Conservation (phyloP, 2,888 invertebrate species). For the Lucinisca nassula region DNA sequence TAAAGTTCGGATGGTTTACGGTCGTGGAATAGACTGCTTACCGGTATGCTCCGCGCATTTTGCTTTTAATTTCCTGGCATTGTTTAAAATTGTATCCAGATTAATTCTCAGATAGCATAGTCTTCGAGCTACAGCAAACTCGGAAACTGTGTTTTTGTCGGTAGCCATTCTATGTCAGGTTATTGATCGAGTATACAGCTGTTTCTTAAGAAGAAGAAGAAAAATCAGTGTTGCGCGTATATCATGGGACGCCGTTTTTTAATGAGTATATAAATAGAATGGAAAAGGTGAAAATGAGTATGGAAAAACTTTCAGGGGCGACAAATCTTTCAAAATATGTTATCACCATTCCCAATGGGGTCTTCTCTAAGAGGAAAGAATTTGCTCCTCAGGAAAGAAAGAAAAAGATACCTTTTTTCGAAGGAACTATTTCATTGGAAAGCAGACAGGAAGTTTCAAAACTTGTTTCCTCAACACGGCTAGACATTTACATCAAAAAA, state of each 20-base stretch:
- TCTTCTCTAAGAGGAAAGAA: too few relatives aligned
- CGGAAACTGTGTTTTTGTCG: slow-evolving; percentile 12
- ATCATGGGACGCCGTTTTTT: background rate
- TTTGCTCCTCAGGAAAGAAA: too few relatives aligned
- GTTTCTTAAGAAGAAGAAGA: background rate
- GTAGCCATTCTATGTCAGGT: background rate
- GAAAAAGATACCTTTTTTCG: too few relatives aligned
- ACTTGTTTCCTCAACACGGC: too few relatives aligned
- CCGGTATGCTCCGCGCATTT: background rate
- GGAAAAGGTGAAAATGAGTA: too few relatives aligned
- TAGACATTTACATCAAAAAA: too few relatives aligned
- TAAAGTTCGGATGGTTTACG: background rate
- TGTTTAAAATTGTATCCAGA: slow-evolving; percentile 72
- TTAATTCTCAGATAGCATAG: slow-evolving; percentile 71
- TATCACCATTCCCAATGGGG: too few relatives aligned
- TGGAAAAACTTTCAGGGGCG: too few relatives aligned
- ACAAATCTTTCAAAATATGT: too few relatives aligned
- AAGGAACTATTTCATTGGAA: too few relatives aligned
- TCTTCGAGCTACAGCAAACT: slow-evolving; percentile 66
- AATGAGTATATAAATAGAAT: too few relatives aligned
- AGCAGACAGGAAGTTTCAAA: too few relatives aligned
- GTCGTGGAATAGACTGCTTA: background rate
- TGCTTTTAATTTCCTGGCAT: slow-evolving; percentile 31
- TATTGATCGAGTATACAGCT: background rate
- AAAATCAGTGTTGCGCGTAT: background rate